A percentile compares a stretch with the other conserved stretches of the same genome.
Conservation (phyloP, 2,113 vertebrate species). For the Osmerus mordax region DNA sequence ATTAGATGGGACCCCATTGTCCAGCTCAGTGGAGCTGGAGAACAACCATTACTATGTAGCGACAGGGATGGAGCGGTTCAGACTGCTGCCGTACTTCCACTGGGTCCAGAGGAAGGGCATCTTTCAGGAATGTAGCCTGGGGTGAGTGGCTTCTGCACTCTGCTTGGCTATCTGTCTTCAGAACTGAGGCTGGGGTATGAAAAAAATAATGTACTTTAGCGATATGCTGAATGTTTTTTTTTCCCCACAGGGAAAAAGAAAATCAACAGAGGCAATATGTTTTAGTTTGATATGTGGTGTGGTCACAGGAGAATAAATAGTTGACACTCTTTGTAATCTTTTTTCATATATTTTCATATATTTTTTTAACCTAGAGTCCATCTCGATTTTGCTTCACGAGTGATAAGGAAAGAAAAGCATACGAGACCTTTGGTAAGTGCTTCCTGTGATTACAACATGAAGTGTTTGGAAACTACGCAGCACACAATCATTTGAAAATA, state of each 20-base stretch:
- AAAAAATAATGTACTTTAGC: neutral
- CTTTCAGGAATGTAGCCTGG: neutral
- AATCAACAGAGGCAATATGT: no score
- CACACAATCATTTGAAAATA: no score
- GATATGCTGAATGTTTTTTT: slow-evolving; percentile 4
- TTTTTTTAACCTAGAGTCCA: neutral
- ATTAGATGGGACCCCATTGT: slow-evolving; percentile 58
- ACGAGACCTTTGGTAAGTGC: slow-evolving; percentile 24
- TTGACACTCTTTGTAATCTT: no score
- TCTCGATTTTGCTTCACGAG: slow-evolving; percentile 11
- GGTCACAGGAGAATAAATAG: no score
- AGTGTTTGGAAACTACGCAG: no score
- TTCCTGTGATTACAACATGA: neutral
- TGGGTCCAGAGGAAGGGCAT: slow-evolving; percentile 27
- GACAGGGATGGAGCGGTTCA: slow-evolving; percentile 69
- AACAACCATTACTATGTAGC: slow-evolving; percentile 71
- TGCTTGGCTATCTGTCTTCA: neutral
- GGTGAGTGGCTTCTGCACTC: slow-evolving; percentile 1
- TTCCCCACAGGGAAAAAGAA: neutral
- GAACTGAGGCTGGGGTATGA: no score
- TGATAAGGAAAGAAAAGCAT: slow-evolving; percentile 22
- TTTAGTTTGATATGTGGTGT: no score
- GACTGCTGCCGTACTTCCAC: slow-evolving; percentile 60
- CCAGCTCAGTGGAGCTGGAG: slow-evolving; percentile 57
- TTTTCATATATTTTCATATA: no score